A percentile compares a stretch with the other conserved stretches of the same genome.
These are phyloP conservation scores for Bombus sylvicola DNA, from an alignment of 1,140 invertebrate genomes.

Conservation along the genomic window DNA sequence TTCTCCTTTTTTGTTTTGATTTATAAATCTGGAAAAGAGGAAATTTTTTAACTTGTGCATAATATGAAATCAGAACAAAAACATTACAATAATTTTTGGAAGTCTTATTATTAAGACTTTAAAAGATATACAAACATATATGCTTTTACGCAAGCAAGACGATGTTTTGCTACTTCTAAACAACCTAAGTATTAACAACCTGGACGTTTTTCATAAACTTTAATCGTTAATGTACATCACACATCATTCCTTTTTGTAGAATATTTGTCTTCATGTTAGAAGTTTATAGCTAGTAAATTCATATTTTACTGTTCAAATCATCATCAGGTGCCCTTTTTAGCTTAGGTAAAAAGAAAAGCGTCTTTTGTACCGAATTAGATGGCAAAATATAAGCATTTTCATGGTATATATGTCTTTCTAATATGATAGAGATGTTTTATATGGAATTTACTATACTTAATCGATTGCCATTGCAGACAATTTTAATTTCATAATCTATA, in stretches of 20 bases:
- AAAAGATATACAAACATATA: slow-evolving; percentile 26
- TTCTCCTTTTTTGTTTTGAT: slow-evolving; percentile 26
- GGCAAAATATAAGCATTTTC: slow-evolving; percentile 46
- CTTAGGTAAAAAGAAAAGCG: slow-evolving; percentile 26
- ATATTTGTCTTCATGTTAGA: slow-evolving; percentile 54
- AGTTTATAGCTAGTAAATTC: slow-evolving; percentile 52
- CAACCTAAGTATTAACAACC: slow-evolving; percentile 48
- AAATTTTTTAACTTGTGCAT: slow-evolving; percentile 24
- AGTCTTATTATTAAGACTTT: slow-evolving; percentile 31
- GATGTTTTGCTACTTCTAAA: slow-evolving; percentile 50
- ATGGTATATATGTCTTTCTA: slow-evolving; percentile 43
- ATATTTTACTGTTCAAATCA: slow-evolving; percentile 55
- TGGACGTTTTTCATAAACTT: slow-evolving; percentile 44
- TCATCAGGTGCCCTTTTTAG: slow-evolving; percentile 49
- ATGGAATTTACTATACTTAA: slow-evolving; percentile 47
- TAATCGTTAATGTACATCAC: slow-evolving; percentile 57
- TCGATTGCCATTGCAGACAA: slow-evolving; percentile 40
- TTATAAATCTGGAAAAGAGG: slow-evolving; percentile 7
- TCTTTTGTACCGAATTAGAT: slow-evolving; percentile 51
- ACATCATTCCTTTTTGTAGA: slow-evolving; percentile 60
- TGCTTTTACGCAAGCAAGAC: slow-evolving; percentile 34
- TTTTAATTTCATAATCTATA: slow-evolving; percentile 41
- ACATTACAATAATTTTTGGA: slow-evolving; percentile 21
- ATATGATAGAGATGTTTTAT: slow-evolving; percentile 41
- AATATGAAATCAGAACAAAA: slow-evolving; percentile 22